Conservation (phyloP, 2,113 vertebrate species). For the Nibea albiflora region DNA sequence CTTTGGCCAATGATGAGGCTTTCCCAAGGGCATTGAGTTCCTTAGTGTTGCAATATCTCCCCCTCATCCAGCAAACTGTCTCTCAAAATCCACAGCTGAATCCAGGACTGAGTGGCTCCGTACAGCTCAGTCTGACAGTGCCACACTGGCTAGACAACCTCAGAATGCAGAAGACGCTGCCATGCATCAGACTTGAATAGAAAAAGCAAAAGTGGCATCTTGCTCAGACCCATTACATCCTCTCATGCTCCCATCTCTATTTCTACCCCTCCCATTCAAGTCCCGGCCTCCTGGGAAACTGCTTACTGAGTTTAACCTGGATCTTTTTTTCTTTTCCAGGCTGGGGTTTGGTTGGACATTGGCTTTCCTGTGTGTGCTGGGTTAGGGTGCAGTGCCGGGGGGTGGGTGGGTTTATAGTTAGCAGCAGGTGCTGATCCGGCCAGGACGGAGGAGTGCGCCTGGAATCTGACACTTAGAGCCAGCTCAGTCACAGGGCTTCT, state of each 20-base stretch:
- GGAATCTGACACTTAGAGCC: slow-evolving; percentile 87
- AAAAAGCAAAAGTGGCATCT: slow-evolving; percentile 63
- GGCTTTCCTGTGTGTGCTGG: slow-evolving; percentile 61
- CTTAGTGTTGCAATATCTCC: slow-evolving; percentile 52
- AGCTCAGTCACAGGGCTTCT: slow-evolving; percentile 82
- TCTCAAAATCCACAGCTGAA: slow-evolving; percentile 52
- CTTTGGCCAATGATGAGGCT: slow-evolving; percentile 70
- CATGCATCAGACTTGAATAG: slow-evolving; percentile 69
- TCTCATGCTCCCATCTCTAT: slow-evolving; percentile 61
- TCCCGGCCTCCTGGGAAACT: slow-evolving; percentile 59
- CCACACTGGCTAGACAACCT: slow-evolving; percentile 52
- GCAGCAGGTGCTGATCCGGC: slow-evolving; percentile 88
- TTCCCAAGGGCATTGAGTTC: slow-evolving; percentile 65
- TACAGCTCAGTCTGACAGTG: slow-evolving; percentile 40
- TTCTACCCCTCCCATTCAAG: slow-evolving; percentile 72
- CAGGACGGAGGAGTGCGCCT: slow-evolving; percentile 76
- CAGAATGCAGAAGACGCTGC: slow-evolving; percentile 49
- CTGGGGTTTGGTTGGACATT: slow-evolving; percentile 71
- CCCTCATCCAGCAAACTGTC: slow-evolving; percentile 59
- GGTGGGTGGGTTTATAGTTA: slow-evolving; percentile 82
- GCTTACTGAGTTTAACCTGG: slow-evolving; percentile 66
- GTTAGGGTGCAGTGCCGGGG: slow-evolving; percentile 58
- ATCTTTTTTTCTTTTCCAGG: slow-evolving; percentile 71
- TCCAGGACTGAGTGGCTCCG: slow-evolving; percentile 43
- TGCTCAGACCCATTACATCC: slow-evolving; percentile 53